Evolutionary conservation across 1,140 invertebrate genomes (phyloP), one percentile per base, ranked within the genome.

Genomic region (Drosophila bocki): DNA sequence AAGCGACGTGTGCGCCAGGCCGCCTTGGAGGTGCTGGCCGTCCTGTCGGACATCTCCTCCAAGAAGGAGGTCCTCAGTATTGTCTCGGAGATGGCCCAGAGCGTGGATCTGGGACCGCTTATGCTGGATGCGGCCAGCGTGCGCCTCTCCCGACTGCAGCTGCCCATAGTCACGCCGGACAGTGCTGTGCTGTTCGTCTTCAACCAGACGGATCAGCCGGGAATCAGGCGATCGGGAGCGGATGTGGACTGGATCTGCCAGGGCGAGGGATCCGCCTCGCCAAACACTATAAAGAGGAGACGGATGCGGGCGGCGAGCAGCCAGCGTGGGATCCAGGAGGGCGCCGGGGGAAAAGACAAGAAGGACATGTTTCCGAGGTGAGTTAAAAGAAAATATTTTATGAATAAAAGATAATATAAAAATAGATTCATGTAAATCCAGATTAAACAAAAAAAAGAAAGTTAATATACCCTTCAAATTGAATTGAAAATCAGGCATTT

Each of bases 11-110:
- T 98, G 1, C 93, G 97, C 12, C 96, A 97, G 79, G 96, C 96
- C 5, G 94, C 96, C 0, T 93, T 98, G n/a, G 97, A 98, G 91
- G 95, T 96, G 50, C 92, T 97, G 51, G 96, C 97, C 5, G 95
- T 96, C 29, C 91, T 98, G 6, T 96, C 96, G 4, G 96, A 97
- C 91, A 95, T 96, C 35, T 94, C 96, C 68, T 95, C 95, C 26
- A 93, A 95, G 29, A 75, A 91, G 7, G 70, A 82, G 19, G 93
- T 95, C 17, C 62, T 95, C 26, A 82, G 93, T 51, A 93, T 93
- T 15, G 93, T 94, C 12, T 91, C 93, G 65, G 81, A 92, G 17
- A 93, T 94, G 22, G 91, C 93, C 0, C 92, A 51, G 29, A 61
- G 81, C 32, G 69, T n/a, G 92, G 93, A 48, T 93, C 95, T 65